Evolutionary conservation across 2,797 vertebrate genomes (phyloP).

Genomic region (Lithobates pipiens): DNA sequence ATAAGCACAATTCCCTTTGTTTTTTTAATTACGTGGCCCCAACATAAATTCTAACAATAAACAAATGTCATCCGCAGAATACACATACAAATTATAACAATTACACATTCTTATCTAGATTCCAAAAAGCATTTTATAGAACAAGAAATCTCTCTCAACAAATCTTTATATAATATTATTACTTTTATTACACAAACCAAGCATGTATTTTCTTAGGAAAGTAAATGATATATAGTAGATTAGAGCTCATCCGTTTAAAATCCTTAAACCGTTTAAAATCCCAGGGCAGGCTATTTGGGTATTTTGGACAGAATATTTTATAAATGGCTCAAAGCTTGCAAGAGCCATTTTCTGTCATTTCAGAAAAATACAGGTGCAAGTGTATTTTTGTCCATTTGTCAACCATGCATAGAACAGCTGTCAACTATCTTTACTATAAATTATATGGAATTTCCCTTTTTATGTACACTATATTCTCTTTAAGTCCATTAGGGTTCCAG

Average conservation of each 20-base stretch:
- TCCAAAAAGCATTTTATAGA: background rate
- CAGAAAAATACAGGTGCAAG: background rate
- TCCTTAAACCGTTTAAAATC: background rate
- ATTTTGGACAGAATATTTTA: background rate
- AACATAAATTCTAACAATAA: background rate
- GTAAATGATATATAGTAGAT: background rate
- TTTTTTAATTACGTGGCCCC: background rate
- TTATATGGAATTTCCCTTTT: slow-evolving; percentile 4
- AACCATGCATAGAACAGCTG: background rate
- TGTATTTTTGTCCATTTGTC: background rate
- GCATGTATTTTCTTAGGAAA: background rate
- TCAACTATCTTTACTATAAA: slow-evolving; percentile 64
- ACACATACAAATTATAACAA: background rate
- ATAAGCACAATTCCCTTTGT: slow-evolving; percentile 27
- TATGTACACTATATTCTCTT: background rate
- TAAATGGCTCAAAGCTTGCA: background rate
- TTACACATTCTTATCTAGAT: background rate
- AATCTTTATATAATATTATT: background rate
- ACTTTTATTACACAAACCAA: background rate
- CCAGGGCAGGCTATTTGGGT: background rate
- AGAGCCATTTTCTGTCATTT: background rate
- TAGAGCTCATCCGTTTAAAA: background rate
- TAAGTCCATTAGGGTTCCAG: background rate
- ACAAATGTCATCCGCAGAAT: background rate
- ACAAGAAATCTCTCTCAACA: background rate